Base-by-base conservation (phyloP, 2,888 invertebrate species). In the Heteropelma amictum region DNA sequence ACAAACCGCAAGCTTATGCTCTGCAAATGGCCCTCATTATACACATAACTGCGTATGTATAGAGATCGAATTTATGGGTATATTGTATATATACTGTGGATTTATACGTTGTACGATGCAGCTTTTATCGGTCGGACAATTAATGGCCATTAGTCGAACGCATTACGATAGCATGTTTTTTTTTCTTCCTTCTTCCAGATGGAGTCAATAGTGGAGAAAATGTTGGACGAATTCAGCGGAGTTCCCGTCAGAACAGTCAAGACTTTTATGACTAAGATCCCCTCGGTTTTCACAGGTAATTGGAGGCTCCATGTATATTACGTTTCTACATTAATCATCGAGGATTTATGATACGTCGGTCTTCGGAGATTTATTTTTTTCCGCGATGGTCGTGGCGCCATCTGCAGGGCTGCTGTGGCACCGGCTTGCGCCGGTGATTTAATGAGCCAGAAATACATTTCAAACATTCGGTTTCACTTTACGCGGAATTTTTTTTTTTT, bases 221-320 rank as follows among this genome's bases (percentile, higher is more conserved):
- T 99, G 98, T 97, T 98, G 89, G 97, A 98, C 84, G 98, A 98
- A 89, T 92, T 92, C 71, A 93, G 93, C 0, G 99, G 99, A 0
- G 98, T 99, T 1, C 97, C 98, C 1, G 98, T 99, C 14, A 93
- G 95, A 81, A 99, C 99, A 0, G 99, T 99, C 35, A 99, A 99
- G 91, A 98, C 97, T 84, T 99, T 99, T 90, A 97, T 99, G 96
- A 96, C 98, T 61, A 99, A 99, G 91, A 98, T 99, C 85, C 99
- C 99, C 35, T 98, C 98, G 65, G 99, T 97, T 76, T 95, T 96
- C 86, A 94, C 94, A 81, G 94, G 94, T 93, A 86, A 84, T 38
- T 8, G 12, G 12, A n/a, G n/a, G n/a, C n/a, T n/a, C n/a, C 12
- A 10, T n/a, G 12, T 35, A 2, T 10, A 35, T 38, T 3, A 12